Base-by-base conservation (phyloP, 2,888 invertebrate genomes). In the Platycnemis pennipes region DNA sequence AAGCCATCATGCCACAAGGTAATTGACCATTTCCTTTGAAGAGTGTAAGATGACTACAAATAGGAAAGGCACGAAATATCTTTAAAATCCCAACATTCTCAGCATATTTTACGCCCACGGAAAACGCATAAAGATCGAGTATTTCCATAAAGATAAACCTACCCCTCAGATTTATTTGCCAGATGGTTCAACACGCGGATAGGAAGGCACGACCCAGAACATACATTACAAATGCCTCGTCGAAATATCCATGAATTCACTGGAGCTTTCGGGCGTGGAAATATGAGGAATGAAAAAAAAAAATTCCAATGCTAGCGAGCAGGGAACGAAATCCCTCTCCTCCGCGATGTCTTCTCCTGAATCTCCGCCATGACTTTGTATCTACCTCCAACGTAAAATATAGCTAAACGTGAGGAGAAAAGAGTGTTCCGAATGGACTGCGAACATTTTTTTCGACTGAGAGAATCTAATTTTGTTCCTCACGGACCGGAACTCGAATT, bases 401-500 rank as follows among this genome's bases (percentile, higher is more conserved):
- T 77, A 77, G 77, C 77, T 77, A 37, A 77, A 77, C 37, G 77
- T 31, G 37, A 37, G 31, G 37, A 77, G 37, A 31, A 77, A 37
- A 77, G 77, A 37, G 77, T 77, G 77, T 77, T 37, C 37, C 77
- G 77, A 77, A 77, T 77, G 31, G 77, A 77, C 77, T 77, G 77
- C 77, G 77, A 77, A 77, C 77, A 77, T 37, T 77, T 77, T 77
- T 77, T 77, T 77, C 77, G 77, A 37, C 77, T 77, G 31, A 37
- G 77, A 37, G 77, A 77, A 77, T 77, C 77, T 77, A 77, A 77
- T 77, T 77, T 77, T 77, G 77, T 77, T 77, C 77, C 77, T 77
- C 77, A 77, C 77, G 11, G 77, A 77, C 77, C 77, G 77, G 77
- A 77, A 77, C 77, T 77, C 77, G 77, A 77, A 77, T 77, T 77